Base-by-base conservation (phyloP, 2,113 vertebrate species). In the Pachypanchax playfairii region DNA sequence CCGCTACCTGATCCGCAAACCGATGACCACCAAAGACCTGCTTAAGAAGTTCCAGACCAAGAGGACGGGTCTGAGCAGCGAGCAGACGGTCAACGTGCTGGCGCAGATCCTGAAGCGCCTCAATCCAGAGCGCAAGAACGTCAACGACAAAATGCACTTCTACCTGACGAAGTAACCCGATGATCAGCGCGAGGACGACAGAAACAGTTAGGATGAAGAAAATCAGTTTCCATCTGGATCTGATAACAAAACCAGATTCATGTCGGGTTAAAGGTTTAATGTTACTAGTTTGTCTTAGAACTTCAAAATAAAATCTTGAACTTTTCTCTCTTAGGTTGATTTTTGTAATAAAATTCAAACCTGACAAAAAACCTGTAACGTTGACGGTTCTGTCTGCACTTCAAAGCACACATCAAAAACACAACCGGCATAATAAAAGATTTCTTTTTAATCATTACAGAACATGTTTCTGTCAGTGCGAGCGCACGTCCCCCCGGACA, bases 1-100 rank as follows among this genome's bases (percentile, higher is more conserved):
- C 2, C 92, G 95, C 22, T 96, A 97, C 84, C 88, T 97, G 72
- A 96, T 95, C 20, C 91, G 95, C 10, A 97, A 97, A 83, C 95
- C 95, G 39, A 97, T 97, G 95, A 97, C 95, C 70, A 97, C 95
- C 33, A 97, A 97, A 84, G 95, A 97, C 86, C 86, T 97, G 73
- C 90, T 97, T 86, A 97, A 97, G 81, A 97, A 97, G 81, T 97
- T 97, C 89, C 95, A 97, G 91, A 96, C 95, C 43, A 96, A 96
- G 87, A 94, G 96, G 59, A 97, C 95, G 0, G 95, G 95, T 46
- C 73, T 97, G 70, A 97, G 94, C 92, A 96, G 94, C 0, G 94
- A 97, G 82, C 94, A 96, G 92, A 97, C 95, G 0, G 95, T 97
- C 79, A 97, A 97, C 0, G 94, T 96, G 38, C 91, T 97, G 21